Percentiles rank a stretch among this genome's conserved stretches.
Evolutionary conservation across 2,797 vertebrate genomes (phyloP).

Genomic region (Spea hammondii): DNA sequence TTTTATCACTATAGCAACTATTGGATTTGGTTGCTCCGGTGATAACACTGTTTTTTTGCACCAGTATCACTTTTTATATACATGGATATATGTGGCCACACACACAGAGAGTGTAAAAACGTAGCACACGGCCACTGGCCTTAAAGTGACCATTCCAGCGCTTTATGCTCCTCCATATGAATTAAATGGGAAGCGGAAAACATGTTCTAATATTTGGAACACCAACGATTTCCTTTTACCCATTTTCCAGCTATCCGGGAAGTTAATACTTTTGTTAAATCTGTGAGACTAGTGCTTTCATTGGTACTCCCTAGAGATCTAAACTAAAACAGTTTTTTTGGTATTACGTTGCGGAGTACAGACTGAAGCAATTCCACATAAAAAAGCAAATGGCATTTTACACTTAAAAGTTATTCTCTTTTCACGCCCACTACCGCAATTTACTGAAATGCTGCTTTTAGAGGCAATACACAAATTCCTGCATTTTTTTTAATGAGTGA

Average conservation of each 20-base stretch:
- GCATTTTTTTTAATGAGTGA: constrained; percentile 5
- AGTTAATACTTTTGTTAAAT: neutral
- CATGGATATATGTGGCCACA: too few species aligned
- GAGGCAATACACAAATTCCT: constrained; percentile 35
- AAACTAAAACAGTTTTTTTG: constrained; percentile 14
- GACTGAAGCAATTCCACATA: constrained; percentile 44
- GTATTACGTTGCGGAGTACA: constrained; percentile 51
- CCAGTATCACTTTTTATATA: too few species aligned
- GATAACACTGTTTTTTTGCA: too few species aligned
- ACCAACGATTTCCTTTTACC: neutral
- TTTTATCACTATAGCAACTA: too few species aligned
- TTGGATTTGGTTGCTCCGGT: too few species aligned
- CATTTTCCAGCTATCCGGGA: neutral
- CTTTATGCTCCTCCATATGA: neutral
- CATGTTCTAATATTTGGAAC: neutral
- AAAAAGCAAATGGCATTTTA: constrained; percentile 46
- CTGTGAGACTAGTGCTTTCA: constrained; percentile 1
- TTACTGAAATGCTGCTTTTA: constrained; percentile 40
- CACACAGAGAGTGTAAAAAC: too few species aligned
- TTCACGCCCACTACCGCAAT: constrained; percentile 45
- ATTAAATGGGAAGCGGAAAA: neutral
- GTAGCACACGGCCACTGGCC: too few species aligned
- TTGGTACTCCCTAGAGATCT: constrained; percentile 23
- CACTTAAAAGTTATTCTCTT: constrained; percentile 17
- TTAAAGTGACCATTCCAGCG: too few species aligned